These are phyloP conservation scores for Mormyrus hasselquistii DNA, from an alignment of 2,797 vertebrate species.

Conservation along the genomic window DNA sequence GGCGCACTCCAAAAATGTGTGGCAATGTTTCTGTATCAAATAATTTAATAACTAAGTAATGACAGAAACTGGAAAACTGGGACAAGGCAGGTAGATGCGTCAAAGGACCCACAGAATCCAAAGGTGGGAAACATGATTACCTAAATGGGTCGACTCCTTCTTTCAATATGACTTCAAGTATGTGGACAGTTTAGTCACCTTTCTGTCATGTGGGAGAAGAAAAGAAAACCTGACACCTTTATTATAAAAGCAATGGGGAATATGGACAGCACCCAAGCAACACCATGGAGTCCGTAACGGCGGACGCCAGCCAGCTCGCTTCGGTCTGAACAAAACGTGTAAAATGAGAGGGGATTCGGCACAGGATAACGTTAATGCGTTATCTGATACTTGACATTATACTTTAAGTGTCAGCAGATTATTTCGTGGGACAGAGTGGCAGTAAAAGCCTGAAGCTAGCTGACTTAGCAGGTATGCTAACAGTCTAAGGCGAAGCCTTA, in stretches of 20 bases:
- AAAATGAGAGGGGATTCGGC: not conserved
- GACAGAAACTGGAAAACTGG: not conserved
- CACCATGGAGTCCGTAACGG: not conserved
- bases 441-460: not conserved
- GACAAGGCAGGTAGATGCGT: not conserved
- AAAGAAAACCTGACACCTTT: not conserved
- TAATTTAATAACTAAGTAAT: not conserved
- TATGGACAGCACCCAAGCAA: not conserved
- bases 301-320: not conserved
- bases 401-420: not conserved
- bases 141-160: not conserved
- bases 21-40: not conserved
- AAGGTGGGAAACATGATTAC: not conserved
- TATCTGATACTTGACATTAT: not conserved
- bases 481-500: not conserved
- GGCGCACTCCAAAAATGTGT: not conserved
- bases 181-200: not conserved
- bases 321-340: not conserved
- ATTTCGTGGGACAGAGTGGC: not conserved
- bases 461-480: not conserved
- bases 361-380: not conserved
- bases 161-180: not conserved
- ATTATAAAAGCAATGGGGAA: not conserved
- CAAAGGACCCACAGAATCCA: not conserved
- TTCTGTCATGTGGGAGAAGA: not conserved